phyloP scores from a whole-genome alignment of 2,797 vertebrate species.

The Lindbergichthys nudifrons region DNA sequence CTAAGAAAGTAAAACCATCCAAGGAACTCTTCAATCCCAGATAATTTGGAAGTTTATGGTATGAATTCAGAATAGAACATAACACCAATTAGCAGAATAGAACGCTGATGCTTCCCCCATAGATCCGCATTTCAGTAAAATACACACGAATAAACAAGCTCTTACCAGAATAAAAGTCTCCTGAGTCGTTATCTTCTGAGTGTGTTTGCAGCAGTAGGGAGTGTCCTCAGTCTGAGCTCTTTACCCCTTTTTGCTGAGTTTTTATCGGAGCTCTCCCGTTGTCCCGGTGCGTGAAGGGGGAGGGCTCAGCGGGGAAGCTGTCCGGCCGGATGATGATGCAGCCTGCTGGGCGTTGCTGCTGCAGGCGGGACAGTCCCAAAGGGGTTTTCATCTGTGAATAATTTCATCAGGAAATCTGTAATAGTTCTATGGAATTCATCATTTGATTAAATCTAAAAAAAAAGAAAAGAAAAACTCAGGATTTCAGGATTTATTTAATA shows the following conservation, averaged over 20 bases:
- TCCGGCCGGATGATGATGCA: conserved; percentile 46
- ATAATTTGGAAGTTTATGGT: too few relatives aligned
- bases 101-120: neutral
- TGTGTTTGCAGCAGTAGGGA: neutral
- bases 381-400: accelerated
- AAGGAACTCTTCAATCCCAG: neutral
- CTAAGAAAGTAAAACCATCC: neutral
- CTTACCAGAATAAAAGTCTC: conserved; percentile 51
- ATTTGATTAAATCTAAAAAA: neutral
- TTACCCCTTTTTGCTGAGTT: neutral
- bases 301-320: conserved; percentile 51
- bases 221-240: conserved; percentile 14
- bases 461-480: too few relatives aligned
- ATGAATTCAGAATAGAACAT: neutral
- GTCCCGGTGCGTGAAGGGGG: conserved; percentile 14
- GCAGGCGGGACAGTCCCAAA: conserved; percentile 1
- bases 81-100: neutral
- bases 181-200: neutral
- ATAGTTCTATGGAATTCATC: too few relatives aligned
- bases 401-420: neutral
- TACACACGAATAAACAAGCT: neutral
- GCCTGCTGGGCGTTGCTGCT: conserved; percentile 44
- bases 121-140: neutral
- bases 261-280: conserved; percentile 50
- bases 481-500: neutral